These are phyloP conservation scores for Perizoma flavofasciatum DNA, from an alignment of 2,888 invertebrate species.

Conservation along the genomic window DNA sequence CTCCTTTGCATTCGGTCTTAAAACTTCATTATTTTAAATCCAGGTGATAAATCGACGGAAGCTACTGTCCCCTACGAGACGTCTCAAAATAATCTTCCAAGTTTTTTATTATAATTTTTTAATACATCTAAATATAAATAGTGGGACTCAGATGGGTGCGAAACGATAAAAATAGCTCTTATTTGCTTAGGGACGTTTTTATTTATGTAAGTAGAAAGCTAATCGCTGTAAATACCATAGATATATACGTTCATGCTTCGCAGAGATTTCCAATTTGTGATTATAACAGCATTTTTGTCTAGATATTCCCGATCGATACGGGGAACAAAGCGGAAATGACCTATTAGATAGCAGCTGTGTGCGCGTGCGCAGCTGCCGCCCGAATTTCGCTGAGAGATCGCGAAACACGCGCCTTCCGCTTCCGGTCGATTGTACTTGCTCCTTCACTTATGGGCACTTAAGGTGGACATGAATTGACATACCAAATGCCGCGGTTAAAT, in stretches of 20 bases:
- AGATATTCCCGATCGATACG: constrained; percentile 44
- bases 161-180: constrained; percentile 14
- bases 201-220: constrained; percentile 2
- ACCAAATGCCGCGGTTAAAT: constrained; percentile 48
- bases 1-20: constrained; percentile 44
- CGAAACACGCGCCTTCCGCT: constrained; percentile 82
- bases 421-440: constrained; percentile 75
- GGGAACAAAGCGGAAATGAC: constrained; percentile 72
- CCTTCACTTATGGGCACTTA: constrained; percentile 46
- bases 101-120: constrained; percentile 47
- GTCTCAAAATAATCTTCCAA: constrained; percentile 57
- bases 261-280: constrained; percentile 1
- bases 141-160: constrained; percentile 36
- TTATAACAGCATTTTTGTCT: constrained; percentile 6
- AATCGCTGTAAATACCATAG: background rate
- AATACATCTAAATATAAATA: constrained; percentile 43
- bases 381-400: constrained; percentile 80
- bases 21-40: constrained; percentile 63
- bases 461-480: constrained; percentile 72
- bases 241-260: background rate
- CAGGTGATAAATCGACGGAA: constrained; percentile 71
- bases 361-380: constrained; percentile 75
- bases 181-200: constrained; percentile 3
- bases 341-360: constrained; percentile 75
- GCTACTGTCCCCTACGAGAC: constrained; percentile 52